Evolutionary conservation across 2,797 vertebrate species (phyloP), one percentile per base, ranked within the genome.

Genomic region (Ptychadena robeensis): DNA sequence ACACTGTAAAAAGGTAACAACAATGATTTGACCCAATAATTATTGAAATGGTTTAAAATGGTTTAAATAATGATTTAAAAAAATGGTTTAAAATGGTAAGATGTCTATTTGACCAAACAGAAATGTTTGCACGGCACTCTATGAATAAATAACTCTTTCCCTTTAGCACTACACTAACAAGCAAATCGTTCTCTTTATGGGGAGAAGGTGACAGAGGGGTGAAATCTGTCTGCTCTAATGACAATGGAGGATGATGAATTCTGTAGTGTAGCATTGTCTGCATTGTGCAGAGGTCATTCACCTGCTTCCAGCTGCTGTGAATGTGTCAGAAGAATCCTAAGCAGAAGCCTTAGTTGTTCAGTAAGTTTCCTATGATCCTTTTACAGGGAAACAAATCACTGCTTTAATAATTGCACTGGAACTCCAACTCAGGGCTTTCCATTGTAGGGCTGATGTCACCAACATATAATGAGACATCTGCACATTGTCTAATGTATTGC

Each of bases 151-250:
- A 69, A 61, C 40, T 22, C 4, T 48, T 61, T n/a, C 40, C 12
- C 34, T 81, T 15, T 69, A 82, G 10, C 73, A 57, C 40, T n/a
- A 44, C 48, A 73, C 74, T 81, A 74, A 59, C 65, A 37, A 68
- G 64, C 27, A 68, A 48, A 74, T 69, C 15, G 31, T 32, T 63
- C 48, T 38, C 61, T 69, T 75, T 31, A 32, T 61, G 11, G 15
- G 28, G 61, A 82, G 37, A 74, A 82, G 80, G 31, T 53, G 63
- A 82, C 71, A 82, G 80, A 59, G 68, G 48, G 72, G 72, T 75
- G 65, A 82, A 82, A 68, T 34, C 80, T 82, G 80, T 82, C 80
- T 75, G 48, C 34, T 82, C 30, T 75, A 37, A 75, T 82, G 80
- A 82, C 64, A 82, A 74, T 44, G 61, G 73, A 69, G 70, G 30